Evolutionary conservation across 2,113 vertebrate genomes (phyloP).

Genomic region (Amblyornis subalaris): DNA sequence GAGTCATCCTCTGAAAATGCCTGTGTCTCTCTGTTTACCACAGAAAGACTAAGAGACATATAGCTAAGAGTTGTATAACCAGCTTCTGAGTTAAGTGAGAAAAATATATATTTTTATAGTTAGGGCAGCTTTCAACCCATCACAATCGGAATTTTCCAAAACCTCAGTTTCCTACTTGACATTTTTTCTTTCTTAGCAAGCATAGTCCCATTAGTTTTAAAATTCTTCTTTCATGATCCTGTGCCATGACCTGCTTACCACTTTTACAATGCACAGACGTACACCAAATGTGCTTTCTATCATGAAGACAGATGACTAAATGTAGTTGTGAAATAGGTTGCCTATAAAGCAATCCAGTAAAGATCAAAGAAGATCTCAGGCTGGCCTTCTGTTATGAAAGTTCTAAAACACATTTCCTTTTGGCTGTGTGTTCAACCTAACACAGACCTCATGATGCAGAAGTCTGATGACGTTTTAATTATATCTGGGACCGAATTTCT

Average conservation of each 20-base stretch:
- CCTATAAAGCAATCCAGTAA: conserved; percentile 7
- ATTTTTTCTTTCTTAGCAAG: neutral
- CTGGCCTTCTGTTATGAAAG: conserved; percentile 22
- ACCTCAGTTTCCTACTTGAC: neutral
- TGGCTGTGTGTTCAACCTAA: neutral
- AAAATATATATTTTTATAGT: neutral
- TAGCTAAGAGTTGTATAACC: neutral
- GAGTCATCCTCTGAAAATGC: neutral
- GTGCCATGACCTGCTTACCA: neutral
- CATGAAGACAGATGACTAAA: conserved; percentile 38
- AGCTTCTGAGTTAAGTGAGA: neutral
- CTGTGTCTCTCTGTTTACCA: neutral
- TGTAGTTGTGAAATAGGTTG: conserved; percentile 29
- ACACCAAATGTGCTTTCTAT: conserved; percentile 36
- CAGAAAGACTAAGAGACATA: neutral
- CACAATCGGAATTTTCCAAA: neutral
- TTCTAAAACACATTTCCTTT: conserved; percentile 46
- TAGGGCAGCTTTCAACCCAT: neutral
- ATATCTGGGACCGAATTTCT: conserved; percentile 24
- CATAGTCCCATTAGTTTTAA: neutral
- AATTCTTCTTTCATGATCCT: neutral
- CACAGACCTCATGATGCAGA: conserved; percentile 27
- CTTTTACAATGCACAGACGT: neutral
- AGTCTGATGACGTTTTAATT: conserved; percentile 28
- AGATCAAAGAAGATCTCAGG: neutral